phyloP scores from a whole-genome alignment of 2,113 vertebrate genomes.

The Phyllostomus hastatus region DNA sequence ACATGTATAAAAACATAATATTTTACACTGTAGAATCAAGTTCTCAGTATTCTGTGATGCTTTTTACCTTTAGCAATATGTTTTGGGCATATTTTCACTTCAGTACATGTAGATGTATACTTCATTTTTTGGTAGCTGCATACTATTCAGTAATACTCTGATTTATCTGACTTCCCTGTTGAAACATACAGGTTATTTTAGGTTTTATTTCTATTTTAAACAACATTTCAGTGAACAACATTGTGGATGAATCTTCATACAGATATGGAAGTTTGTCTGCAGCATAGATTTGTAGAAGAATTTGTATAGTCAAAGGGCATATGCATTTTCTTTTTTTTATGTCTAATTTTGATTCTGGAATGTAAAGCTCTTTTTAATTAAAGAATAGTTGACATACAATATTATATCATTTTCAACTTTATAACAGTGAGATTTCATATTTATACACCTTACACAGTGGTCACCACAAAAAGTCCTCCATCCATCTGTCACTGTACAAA shows the following conservation, averaged over 20 bases:
- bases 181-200: background rate
- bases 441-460: no score
- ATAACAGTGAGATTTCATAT: no score
- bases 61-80: background rate
- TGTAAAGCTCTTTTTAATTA: no score
- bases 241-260: background rate
- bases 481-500: no score
- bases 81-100: background rate
- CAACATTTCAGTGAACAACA: background rate
- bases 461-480: no score
- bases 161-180: background rate
- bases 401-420: no score
- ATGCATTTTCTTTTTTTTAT: background rate
- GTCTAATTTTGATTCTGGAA: no score
- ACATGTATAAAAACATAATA: background rate
- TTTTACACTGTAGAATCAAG: background rate
- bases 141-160: background rate
- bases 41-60: background rate
- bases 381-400: no score
- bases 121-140: background rate
- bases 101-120: background rate
- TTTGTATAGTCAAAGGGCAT: background rate
- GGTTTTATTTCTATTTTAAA: conserved; percentile 19
- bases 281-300: background rate
- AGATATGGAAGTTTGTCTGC: background rate